A percentile compares a stretch with the other conserved stretches of the same genome.
These are phyloP conservation scores for Irena cyanogastra DNA, from an alignment of 2,113 vertebrate genomes.

Conservation along the genomic window DNA sequence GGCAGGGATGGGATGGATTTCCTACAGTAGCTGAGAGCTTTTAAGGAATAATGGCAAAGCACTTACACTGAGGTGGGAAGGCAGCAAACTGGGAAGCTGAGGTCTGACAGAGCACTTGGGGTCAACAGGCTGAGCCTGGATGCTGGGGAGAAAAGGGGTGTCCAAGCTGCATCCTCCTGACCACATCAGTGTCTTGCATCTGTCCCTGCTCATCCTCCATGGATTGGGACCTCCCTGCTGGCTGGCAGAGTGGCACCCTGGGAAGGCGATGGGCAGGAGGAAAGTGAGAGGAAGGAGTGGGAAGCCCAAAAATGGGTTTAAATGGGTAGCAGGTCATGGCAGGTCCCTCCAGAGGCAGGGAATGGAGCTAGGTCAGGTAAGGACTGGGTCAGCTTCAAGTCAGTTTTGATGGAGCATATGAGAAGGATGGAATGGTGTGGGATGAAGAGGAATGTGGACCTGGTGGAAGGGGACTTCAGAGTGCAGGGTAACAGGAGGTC, in stretches of 20 bases:
- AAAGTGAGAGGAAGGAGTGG: neutral
- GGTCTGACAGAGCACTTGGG: neutral
- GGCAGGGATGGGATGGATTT: neutral
- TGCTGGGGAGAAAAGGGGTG: neutral
- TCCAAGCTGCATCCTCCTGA: neutral
- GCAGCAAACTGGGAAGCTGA: neutral
- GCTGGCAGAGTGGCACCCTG: neutral
- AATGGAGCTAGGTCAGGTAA: neutral
- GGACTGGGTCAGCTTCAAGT: neutral
- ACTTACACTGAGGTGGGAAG: neutral
- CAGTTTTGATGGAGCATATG: neutral
- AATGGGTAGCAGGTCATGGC: neutral
- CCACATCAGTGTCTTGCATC: neutral
- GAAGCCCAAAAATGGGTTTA: neutral
- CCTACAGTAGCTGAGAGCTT: neutral
- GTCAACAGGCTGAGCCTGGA: neutral
- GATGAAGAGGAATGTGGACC: neutral
- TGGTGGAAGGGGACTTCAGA: conserved; percentile 9
- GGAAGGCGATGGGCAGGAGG: neutral
- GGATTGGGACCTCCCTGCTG: neutral
- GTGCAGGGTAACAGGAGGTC: conserved; percentile 38
- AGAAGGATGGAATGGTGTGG: neutral
- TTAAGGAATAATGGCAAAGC: neutral
- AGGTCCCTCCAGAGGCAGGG: neutral
- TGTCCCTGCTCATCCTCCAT: neutral